Evolutionary conservation across 2,797 vertebrate genomes (phyloP), one percentile per base, ranked within the genome.

Genomic region (Staurois parvus): DNA sequence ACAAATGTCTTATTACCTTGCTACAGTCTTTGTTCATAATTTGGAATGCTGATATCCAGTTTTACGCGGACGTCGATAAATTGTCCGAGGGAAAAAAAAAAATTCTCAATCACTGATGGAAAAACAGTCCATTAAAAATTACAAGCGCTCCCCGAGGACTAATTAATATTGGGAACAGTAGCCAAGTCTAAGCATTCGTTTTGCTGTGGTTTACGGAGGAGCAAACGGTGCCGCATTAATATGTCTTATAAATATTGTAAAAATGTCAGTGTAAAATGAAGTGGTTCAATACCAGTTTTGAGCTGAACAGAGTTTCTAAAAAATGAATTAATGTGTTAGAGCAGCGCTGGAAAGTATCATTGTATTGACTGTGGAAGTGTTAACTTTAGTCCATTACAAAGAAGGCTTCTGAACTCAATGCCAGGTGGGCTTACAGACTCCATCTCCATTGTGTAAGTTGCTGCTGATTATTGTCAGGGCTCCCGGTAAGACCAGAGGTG

Each of bases 231-330:
- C 37, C 3, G 52, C 72, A 82, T 74, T 74, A 82, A 82, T 82
- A 74, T 30, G 80, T 66, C 52, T 66, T 82, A 56, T 74, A 82
- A 73, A 62, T 82, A 82, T 74, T 73, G 80, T 72, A 81, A 81
- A 81, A 72, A 56, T 81, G 79, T 81, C 68, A 72, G 67, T 62
- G 30, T 13, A 72, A 81, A 81, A 72, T 70, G 78, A 70, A 69
- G 56, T 24, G 21, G 45, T 37, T 81, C 79, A 81, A 59, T 72
- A 34, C 56, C 67, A 72, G 48, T 67, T 72, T 59, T 72, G 10
- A 72, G 45, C 64, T 69, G 21, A 48, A 48, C 40, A 10, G 59
- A 37, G 37, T 67, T 67, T 67, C 64, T 79, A 29, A 81, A 81
- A 81, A 37, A 37, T 37, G 5, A 37, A 37, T 72, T 32, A 70